These are phyloP conservation scores for Apodemia zela DNA, from an alignment of 2,888 invertebrate genomes.

Conservation along the genomic window DNA sequence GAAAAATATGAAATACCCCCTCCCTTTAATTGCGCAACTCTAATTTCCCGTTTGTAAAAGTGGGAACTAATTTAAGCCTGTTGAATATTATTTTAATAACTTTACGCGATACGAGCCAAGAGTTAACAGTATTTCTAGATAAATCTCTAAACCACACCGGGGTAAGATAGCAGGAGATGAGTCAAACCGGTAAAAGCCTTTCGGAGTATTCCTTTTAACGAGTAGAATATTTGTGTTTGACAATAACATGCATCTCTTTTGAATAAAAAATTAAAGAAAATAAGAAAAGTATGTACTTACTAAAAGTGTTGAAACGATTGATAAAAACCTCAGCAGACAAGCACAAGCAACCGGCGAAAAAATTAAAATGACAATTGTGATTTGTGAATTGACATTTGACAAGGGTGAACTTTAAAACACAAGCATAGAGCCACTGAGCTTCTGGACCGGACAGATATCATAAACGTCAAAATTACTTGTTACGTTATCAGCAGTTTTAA, in stretches of 20 bases:
- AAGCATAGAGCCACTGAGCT: too few relatives aligned
- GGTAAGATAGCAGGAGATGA: neutral
- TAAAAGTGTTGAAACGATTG: neutral
- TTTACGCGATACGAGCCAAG: neutral
- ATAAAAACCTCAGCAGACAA: too few relatives aligned
- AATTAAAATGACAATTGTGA: neutral
- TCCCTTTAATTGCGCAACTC: neutral
- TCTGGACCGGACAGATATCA: too few relatives aligned
- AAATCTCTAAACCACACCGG: constrained; percentile 6
- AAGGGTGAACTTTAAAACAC: too few relatives aligned
- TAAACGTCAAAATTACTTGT: too few relatives aligned
- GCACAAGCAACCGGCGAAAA: neutral
- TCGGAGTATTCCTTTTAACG: neutral
- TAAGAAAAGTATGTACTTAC: neutral
- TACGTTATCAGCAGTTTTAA: too few relatives aligned
- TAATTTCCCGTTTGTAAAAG: neutral
- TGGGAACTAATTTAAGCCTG: too few relatives aligned
- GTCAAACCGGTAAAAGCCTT: neutral
- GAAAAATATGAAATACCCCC: neutral
- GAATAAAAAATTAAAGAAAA: neutral
- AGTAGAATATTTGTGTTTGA: neutral
- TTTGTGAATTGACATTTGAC: neutral
- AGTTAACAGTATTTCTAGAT: neutral
- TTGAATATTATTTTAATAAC: neutral
- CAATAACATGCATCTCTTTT: neutral